These are phyloP conservation scores for Heliconius ethilla DNA, from an alignment of 2,888 invertebrate genomes.

Conservation along the genomic window DNA sequence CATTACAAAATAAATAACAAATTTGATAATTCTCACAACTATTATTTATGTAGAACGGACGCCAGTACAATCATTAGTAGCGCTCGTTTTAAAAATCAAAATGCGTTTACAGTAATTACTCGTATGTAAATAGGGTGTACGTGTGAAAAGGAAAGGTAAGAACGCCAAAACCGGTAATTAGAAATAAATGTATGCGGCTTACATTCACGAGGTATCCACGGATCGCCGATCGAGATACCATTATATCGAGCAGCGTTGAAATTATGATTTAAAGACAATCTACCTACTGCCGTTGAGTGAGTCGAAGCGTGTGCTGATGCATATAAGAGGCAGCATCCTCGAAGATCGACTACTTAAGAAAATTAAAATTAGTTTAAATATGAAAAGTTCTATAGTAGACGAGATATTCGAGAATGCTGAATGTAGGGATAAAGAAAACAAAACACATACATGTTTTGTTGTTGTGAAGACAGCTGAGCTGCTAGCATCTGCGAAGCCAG, in stretches of 20 bases:
- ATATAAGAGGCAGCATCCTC: slow-evolving; percentile 67
- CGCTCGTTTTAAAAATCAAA: slow-evolving; percentile 76
- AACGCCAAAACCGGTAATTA: slow-evolving; percentile 78
- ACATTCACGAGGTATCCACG: slow-evolving; percentile 75
- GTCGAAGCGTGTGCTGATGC: slow-evolving; percentile 77
- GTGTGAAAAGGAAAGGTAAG: slow-evolving; percentile 79
- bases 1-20: slow-evolving; percentile 52
- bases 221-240: slow-evolving; percentile 78
- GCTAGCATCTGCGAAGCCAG: slow-evolving; percentile 98
- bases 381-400: slow-evolving; percentile 41
- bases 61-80: slow-evolving; percentile 61
- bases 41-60: slow-evolving; percentile 73
- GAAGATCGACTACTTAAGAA: slow-evolving; percentile 49
- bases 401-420: slow-evolving; percentile 58
- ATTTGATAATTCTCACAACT: slow-evolving; percentile 75
- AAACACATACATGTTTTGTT: slow-evolving; percentile 95
- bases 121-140: slow-evolving; percentile 79
- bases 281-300: slow-evolving; percentile 66
- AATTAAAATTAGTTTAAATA: not conserved
- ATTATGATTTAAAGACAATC: slow-evolving; percentile 81
- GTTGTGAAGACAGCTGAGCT: slow-evolving; percentile 95
- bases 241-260: slow-evolving; percentile 79
- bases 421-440: slow-evolving; percentile 69
- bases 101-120: slow-evolving; percentile 72
- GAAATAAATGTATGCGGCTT: slow-evolving; percentile 77